These are phyloP conservation scores for Onychostruthus taczanowskii DNA, from an alignment of 2,113 vertebrate species.

Conservation along the genomic window DNA sequence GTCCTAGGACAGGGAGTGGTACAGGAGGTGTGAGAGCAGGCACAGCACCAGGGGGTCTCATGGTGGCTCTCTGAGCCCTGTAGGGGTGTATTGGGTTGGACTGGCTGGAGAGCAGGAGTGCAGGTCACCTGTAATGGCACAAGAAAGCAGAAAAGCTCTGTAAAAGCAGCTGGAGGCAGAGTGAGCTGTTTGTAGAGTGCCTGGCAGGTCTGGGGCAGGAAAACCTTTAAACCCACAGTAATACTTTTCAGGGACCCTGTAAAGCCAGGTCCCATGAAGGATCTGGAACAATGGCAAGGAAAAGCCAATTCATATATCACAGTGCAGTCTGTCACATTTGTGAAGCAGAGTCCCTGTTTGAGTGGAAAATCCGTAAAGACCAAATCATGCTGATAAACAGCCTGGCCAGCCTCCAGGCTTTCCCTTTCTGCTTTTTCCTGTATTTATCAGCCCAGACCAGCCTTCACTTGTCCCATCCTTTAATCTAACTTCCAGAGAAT, in stretches of 20 bases:
- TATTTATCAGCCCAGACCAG: neutral
- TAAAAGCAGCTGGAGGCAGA: neutral
- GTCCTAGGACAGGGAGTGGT: neutral
- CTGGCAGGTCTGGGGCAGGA: neutral
- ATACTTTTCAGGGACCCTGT: neutral
- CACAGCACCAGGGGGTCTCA: neutral
- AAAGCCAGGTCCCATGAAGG: neutral
- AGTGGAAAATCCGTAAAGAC: neutral
- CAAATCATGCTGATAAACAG: neutral
- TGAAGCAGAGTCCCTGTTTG: neutral
- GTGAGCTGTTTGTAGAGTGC: neutral
- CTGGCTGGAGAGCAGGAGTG: neutral
- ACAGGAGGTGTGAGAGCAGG: neutral
- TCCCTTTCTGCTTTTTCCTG: neutral
- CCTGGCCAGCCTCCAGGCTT: neutral
- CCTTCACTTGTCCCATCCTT: neutral
- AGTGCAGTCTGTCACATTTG: neutral
- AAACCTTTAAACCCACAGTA: neutral
- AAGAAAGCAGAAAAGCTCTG: neutral
- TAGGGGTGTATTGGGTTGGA: neutral
- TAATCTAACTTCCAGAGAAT: neutral
- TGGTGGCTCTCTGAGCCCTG: neutral
- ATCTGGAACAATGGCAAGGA: neutral
- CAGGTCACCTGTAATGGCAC: conserved; percentile 22
- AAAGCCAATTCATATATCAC: neutral